Conservation (phyloP, 2,113 vertebrate genomes). For the Scortum barcoo region DNA sequence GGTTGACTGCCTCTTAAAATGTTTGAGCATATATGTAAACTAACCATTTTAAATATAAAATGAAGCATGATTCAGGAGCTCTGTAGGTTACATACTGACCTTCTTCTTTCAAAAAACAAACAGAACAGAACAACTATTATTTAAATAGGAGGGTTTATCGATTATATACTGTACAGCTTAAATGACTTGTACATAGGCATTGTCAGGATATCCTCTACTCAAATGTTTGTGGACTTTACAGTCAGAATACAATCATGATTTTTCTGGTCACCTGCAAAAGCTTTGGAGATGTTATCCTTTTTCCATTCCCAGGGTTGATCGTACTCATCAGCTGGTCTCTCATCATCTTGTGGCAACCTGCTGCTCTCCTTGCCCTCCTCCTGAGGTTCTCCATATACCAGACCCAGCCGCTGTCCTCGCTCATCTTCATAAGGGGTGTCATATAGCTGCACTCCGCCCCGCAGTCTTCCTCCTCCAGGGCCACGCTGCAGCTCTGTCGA, state of each 20-base stretch:
- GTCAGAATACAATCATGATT: not conserved
- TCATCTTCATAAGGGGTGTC: conserved; percentile 94
- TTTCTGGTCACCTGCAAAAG: conserved; percentile 89
- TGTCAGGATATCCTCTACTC: not conserved
- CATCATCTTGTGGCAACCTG: conserved; percentile 95
- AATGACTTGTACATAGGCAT: not conserved
- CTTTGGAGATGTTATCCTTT: conserved; percentile 91
- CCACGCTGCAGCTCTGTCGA: conserved; percentile 82
- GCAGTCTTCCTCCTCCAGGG: conserved; percentile 48
- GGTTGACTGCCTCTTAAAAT: not conserved
- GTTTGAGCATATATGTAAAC: not conserved
- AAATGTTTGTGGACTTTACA: not conserved
- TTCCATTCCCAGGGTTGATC: conserved; percentile 99
- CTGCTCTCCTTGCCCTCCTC: conserved; percentile 91
- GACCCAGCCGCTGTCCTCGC: conserved; percentile 70
- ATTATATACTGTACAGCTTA: not conserved
- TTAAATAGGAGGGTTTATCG: not conserved
- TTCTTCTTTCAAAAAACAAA: too few species aligned
- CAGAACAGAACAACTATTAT: not conserved
- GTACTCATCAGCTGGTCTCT: conserved; percentile 95
- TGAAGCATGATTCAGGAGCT: not conserved
- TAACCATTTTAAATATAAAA: conserved; percentile 10
- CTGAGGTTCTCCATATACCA: conserved; percentile 81
- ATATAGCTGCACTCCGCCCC: conserved; percentile 89
- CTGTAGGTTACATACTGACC: not conserved